These are phyloP conservation scores for Microdon myrmicae DNA, from an alignment of 2,888 invertebrate species.

Conservation along the genomic window DNA sequence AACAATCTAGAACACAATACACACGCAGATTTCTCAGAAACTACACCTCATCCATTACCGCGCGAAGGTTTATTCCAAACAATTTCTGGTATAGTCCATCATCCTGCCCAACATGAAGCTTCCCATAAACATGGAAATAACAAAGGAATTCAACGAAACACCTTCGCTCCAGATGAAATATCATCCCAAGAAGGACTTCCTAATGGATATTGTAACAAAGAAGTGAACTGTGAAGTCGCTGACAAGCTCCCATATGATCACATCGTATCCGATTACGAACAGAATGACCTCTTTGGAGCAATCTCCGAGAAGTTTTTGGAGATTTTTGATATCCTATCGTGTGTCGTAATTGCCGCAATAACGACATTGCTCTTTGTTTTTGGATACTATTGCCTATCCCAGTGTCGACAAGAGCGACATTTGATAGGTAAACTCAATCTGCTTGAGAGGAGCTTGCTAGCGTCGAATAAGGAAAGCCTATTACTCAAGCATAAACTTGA, in stretches of 20 bases:
- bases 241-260: background rate
- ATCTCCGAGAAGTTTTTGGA: constrained; percentile 60
- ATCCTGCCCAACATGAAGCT: constrained; percentile 55
- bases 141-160: constrained; percentile 58
- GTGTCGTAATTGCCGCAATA: constrained; percentile 75
- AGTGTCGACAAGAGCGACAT: constrained; percentile 76
- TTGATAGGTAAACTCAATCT: constrained; percentile 76
- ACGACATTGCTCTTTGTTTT: constrained; percentile 78
- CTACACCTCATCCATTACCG: constrained; percentile 15
- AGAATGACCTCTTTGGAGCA: constrained; percentile 56
- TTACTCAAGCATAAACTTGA: constrained; percentile 74
- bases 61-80: constrained; percentile 59
- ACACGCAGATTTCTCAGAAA: constrained; percentile 7
- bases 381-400: constrained; percentile 82
- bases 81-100: constrained; percentile 62
- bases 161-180: constrained; percentile 54
- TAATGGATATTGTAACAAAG: constrained; percentile 56
- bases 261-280: constrained; percentile 25
- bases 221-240: constrained; percentile 55
- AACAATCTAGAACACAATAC: background rate
- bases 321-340: constrained; percentile 69
- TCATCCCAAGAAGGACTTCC: constrained; percentile 3
- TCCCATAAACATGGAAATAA: constrained; percentile 10
- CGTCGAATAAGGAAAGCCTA: constrained; percentile 73
- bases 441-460: constrained; percentile 72